Conservation (phyloP, 1,140 invertebrate genomes). For the Philopotamus ludificatus region DNA sequence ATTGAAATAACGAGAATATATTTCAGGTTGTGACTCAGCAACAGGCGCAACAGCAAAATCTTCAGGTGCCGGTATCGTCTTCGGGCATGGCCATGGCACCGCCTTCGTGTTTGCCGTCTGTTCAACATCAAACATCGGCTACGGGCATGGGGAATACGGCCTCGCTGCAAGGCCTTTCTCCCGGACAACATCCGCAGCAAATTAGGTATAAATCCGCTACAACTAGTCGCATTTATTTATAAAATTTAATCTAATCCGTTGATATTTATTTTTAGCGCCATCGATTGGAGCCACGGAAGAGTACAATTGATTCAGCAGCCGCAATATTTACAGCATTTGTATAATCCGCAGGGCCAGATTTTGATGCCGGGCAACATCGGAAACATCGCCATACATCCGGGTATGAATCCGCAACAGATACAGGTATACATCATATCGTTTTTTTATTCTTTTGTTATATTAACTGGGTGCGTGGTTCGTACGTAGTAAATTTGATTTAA, state of each 20-base stretch:
- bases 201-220: slow-evolving; percentile 49
- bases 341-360: slow-evolving; percentile 72
- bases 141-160: slow-evolving; percentile 47
- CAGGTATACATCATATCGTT: slow-evolving; percentile 56
- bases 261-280: slow-evolving; percentile 42
- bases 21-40: slow-evolving; percentile 8
- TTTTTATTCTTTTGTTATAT: too few relatives aligned
- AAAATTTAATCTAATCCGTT: neutral
- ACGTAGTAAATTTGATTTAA: too few relatives aligned
- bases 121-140: slow-evolving; percentile 41
- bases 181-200: slow-evolving; percentile 51
- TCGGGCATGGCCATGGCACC: slow-evolving; percentile 9
- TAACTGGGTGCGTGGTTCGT: too few relatives aligned
- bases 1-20: neutral
- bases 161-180: slow-evolving; percentile 49
- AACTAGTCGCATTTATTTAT: too few relatives aligned
- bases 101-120: neutral
- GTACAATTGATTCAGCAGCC: slow-evolving; percentile 82
- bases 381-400: slow-evolving; percentile 72
- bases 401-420: slow-evolving; percentile 76
- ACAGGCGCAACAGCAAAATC: slow-evolving; percentile 15
- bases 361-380: slow-evolving; percentile 65
- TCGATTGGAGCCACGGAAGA: slow-evolving; percentile 61
- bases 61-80: slow-evolving; percentile 15
- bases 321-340: slow-evolving; percentile 76